Evolutionary conservation across 1,140 invertebrate genomes (phyloP).

Genomic region (Oryctes rhinoceros): DNA sequence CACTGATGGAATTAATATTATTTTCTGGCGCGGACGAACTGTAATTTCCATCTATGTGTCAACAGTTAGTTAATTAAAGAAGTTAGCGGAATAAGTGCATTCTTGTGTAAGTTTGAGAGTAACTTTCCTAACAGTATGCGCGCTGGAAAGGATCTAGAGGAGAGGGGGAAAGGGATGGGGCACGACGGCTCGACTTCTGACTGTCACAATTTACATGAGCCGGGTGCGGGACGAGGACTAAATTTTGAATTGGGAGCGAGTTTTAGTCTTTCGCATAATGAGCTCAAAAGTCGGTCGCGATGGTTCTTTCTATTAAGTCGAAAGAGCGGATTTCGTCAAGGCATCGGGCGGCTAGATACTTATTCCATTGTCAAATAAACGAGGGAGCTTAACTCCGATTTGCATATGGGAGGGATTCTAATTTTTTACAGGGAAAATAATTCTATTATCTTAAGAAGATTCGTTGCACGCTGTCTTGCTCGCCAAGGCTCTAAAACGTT

Average conservation of each 20-base stretch:
- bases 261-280: slow-evolving; percentile 27
- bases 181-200: neutral
- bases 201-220: slow-evolving; percentile 22
- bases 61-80: slow-evolving; percentile 59
- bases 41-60: slow-evolving; percentile 59
- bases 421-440: too few species aligned
- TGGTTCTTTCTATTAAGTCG: neutral
- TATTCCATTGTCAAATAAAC: too few species aligned
- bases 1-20: slow-evolving; percentile 45
- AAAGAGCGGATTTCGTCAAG: neutral
- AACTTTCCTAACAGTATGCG: slow-evolving; percentile 36
- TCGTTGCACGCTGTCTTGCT: too few species aligned
- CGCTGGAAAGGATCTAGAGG: neutral
- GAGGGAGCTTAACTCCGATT: too few species aligned
- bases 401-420: too few species aligned
- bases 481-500: too few species aligned
- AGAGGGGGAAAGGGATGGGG: neutral
- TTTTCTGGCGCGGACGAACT: slow-evolving; percentile 50
- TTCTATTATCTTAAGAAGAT: too few species aligned
- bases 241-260: slow-evolving; percentile 6
- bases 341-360: neutral
- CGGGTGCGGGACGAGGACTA: neutral
- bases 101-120: slow-evolving; percentile 54
- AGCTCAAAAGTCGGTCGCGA: slow-evolving; percentile 2
- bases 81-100: slow-evolving; percentile 60